Base-by-base conservation (phyloP, 92 coral and sea anemone species). In the Palythoa grandiflora region DNA sequence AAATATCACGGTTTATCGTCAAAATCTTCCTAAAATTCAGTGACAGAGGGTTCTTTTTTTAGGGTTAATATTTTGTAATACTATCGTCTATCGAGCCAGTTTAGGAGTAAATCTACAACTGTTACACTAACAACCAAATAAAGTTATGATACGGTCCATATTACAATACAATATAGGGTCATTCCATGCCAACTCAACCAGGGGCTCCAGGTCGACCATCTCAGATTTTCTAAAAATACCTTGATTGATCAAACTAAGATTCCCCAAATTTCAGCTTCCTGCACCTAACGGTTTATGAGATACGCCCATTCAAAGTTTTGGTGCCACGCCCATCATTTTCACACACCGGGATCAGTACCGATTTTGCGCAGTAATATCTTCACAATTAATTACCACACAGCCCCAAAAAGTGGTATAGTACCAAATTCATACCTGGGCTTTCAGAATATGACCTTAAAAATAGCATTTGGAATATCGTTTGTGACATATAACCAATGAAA, bases 221-320 rank as follows among this genome's bases (percentile, higher is more conserved):
- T 57, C 65, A 57, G 13, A 57, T 57, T 57, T 57, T 57, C 65
- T 57, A 57, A 57, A 57, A 57, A 57, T 57, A 57, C 65, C 65
- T 57, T 57, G 65, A 57, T 57, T 57, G 65, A 57, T 57, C 65
- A 57, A 57, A 17, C 65, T 57, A 57, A 57, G 65, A 57, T 57
- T 57, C 65, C 65, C 65, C 65, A 57, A 57, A 71, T 71, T 71
- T 71, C 44, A 39, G 47, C 55, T 74, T 39, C 38, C 52, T 74
- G 78, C 35, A 74, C 36, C 72, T 66, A 66, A 57, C 65, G 13
- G 13, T 57, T 57, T 57, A 57, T 57, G 65, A 57, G 65, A 57
- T 57, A 57, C 16, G 65, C 16, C 65, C 65, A 57, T 57, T 35
- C 51, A 71, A 36, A 39, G 36, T 57, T 57, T 57, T 57, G 65